A percentile compares a stretch with the other conserved stretches of the same genome.
Evolutionary conservation across 2,797 vertebrate genomes (phyloP).

Genomic region (Selene dorsalis): DNA sequence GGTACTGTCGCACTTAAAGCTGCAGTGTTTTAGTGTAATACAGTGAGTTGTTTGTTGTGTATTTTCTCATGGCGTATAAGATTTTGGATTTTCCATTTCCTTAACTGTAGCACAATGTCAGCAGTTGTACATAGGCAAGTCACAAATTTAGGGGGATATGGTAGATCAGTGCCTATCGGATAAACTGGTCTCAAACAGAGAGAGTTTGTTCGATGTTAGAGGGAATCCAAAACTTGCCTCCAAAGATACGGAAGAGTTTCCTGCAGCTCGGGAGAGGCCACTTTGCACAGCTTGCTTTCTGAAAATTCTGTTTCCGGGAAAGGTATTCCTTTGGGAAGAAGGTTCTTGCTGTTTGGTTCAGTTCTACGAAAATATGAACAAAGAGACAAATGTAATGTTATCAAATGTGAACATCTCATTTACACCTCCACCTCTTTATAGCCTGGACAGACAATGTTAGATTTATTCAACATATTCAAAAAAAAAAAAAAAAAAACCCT

Average conservation of each 20-base stretch:
- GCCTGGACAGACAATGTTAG: slow-evolving; percentile 43
- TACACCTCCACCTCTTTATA: slow-evolving; percentile 24
- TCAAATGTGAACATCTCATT: slow-evolving; percentile 17
- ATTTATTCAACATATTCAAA: slow-evolving; percentile 41
- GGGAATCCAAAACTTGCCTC: slow-evolving; percentile 71
- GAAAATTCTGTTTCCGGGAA: slow-evolving; percentile 83
- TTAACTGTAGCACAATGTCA: not conserved
- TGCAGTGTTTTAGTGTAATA: not conserved
- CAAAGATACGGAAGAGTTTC: slow-evolving; percentile 83
- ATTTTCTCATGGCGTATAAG: not conserved
- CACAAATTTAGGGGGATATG: not conserved
- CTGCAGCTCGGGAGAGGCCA: slow-evolving; percentile 86
- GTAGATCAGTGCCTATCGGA: not conserved
- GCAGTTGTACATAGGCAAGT: not conserved
- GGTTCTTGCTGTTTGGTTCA: slow-evolving; percentile 81
- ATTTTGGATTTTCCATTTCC: not conserved
- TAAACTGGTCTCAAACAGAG: not conserved
- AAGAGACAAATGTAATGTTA: slow-evolving; percentile 29
- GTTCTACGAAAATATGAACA: slow-evolving; percentile 71
- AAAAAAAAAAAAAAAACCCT: slow-evolving; percentile 23
- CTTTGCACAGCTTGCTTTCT: slow-evolving; percentile 84
- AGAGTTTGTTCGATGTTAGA: not conserved
- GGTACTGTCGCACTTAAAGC: not conserved
- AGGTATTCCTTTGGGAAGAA: slow-evolving; percentile 86
- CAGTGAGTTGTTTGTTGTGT: not conserved